Base-by-base conservation (phyloP, 2,797 vertebrate species). In the Halcyon badia region DNA sequence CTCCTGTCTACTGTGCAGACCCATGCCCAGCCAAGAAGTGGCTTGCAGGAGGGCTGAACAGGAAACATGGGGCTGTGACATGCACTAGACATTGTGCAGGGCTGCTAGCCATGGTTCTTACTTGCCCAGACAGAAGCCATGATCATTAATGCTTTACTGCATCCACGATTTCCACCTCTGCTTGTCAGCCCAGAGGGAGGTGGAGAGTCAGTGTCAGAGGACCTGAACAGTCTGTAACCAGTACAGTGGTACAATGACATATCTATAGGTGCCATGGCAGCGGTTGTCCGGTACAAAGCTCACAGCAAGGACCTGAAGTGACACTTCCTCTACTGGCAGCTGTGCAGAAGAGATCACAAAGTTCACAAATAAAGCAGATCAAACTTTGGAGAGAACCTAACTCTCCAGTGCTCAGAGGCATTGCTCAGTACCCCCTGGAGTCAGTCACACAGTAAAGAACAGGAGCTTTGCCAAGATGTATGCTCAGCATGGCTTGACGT, bases 391-490 rank as follows among this genome's bases (percentile, higher is more conserved):
- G 83, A 72, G 25, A 10, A 15, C 18, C 24, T 87, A 76, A 60
- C 58, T 33, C 70, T 19, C 6, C 7, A 10, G 35, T 4, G 28
- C 83, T 80, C 44, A 17, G 81, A 85, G 89, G 60, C 60, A 44
- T 52, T 39, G 11, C 75, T 95, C 87, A 75, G 71, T 48, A 57
- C 26, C 60, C 68, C 80, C 71, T 0, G 0, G 83, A 71, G 92
- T 22, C 82, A 52, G 35, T 19, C 72, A 31, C 33, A 62, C 56
- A 48, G 60, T 4, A 3, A 22, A 35, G 69, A 85, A 70, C 44
- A 75, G 69, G 44, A 92, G 30, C 64, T 62, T 14, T 96, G 95
- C 92, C 96, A 97, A 91, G 76, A 48, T 56, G 60, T 95, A 86
- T 82, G 86, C 84, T 94, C 76, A 86, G 71, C 57, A 1, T 4